Conservation (phyloP, 2,113 vertebrate genomes). For the Tetrax tetrax region DNA sequence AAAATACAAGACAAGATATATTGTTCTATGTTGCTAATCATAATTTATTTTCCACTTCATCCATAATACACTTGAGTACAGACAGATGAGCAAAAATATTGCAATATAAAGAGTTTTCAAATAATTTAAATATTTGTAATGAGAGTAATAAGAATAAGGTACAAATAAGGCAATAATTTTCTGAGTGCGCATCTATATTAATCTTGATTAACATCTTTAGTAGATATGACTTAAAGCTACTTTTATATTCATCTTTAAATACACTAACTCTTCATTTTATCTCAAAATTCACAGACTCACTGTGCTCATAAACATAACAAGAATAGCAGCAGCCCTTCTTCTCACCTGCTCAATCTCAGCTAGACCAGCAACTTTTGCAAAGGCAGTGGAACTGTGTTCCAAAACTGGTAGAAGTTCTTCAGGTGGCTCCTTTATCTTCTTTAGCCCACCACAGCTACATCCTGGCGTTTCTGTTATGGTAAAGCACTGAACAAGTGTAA, state of each 20-base stretch:
- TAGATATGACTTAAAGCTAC: neutral
- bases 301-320: neutral
- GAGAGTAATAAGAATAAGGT: neutral
- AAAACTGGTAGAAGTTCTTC: neutral
- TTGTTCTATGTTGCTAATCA: neutral
- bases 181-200: neutral
- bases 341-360: conserved; percentile 48
- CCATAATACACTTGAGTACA: neutral
- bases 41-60: neutral
- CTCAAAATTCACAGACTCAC: neutral
- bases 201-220: neutral
- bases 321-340: neutral
- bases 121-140: neutral
- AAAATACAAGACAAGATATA: neutral
- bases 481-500: neutral
- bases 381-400: neutral
- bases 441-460: neutral
- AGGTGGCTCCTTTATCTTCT: neutral
- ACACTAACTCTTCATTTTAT: neutral
- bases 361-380: neutral
- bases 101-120: neutral
- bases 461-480: neutral
- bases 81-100: neutral
- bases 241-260: neutral
- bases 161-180: neutral